phyloP scores from a whole-genome alignment of 2,113 vertebrate genomes.

The Microtus pennsylvanicus region DNA sequence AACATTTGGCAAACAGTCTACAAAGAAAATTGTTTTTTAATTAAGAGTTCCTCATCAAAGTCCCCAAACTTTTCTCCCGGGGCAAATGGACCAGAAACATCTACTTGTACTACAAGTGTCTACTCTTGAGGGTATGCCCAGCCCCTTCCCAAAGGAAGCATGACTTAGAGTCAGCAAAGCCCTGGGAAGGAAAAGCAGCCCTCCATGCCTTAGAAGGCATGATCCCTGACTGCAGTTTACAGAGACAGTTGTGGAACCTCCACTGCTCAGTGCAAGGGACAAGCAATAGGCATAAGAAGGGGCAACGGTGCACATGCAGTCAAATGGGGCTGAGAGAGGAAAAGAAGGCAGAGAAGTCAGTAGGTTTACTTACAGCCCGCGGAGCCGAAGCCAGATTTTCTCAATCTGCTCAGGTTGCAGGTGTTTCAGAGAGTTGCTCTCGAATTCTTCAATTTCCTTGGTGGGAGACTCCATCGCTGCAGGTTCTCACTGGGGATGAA shows the following conservation, averaged over 20 bases:
- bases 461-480: constrained; percentile 97
- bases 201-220: background rate
- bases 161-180: background rate
- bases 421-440: constrained; percentile 98
- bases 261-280: constrained; percentile 43
- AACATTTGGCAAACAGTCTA: background rate
- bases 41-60: background rate
- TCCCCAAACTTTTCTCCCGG: constrained; percentile 56
- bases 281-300: background rate
- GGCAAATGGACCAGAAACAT: background rate
- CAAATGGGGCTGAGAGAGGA: constrained; percentile 18
- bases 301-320: background rate
- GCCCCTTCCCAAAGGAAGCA: background rate
- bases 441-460: constrained; percentile 99
- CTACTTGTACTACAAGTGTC: background rate
- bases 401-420: constrained; percentile 98
- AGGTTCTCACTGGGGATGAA: constrained; percentile 77
- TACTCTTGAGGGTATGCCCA: background rate
- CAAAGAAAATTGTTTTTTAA: background rate
- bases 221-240: constrained; percentile 74
- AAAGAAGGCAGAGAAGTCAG: constrained; percentile 23
- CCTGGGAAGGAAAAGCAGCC: background rate
- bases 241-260: constrained; percentile 81
- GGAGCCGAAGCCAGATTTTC: constrained; percentile 99
- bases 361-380: constrained; percentile 95